Base-by-base conservation (phyloP, 1,140 invertebrate species). In the Psix sp. region DNA sequence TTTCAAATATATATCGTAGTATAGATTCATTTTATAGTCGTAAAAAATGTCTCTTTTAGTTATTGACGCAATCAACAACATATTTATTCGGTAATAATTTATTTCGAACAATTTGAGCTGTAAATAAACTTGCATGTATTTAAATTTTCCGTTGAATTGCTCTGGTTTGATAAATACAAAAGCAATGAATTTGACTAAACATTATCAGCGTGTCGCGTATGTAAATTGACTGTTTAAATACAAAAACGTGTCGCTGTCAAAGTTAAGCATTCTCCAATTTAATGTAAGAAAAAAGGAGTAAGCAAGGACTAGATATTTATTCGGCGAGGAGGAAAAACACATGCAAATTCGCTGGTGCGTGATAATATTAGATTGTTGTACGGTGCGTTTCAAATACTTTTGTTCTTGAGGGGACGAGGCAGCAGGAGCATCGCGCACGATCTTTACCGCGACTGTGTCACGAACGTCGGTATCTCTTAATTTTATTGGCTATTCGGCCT, bases 401-500 rank as follows among this genome's bases (percentile, higher is more conserved):
- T 74, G 66, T 77, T 77, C 71, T 68, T 63, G 48, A 17, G 60
- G 68, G 33, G 11, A 35, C 33, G 33, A 72, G 60, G 51, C 65
- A 66, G 49, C 35, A 52, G 66, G 57, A 62, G 71, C 66, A 68
- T 62, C 72, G 63, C 62, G 63, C 62, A 68, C 70, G 74, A 73
- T 76, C 71, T 76, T 76, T 66, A 71, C 66, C 67, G 56, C 75
- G 67, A 63, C 60, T 71, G 73, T 74, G 72, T 78, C 79, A 78
- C 77, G 76, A 68, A 62, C 56, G 73, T 77, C 67, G 74, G 76
- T 79, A 77, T 82, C 74, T 84, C 73, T 78, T 75, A 82, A 82
- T 84, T 84, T 85, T 84, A 85, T 85, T 82, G 76, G 75, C 65
- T 43, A 76, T 63, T 71, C 54, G 65, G 42, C 51, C 56, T 65